A percentile compares a stretch with the other conserved stretches of the same genome.
Evolutionary conservation across 2,888 invertebrate species (phyloP).

Genomic region (Ophion costatus): DNA sequence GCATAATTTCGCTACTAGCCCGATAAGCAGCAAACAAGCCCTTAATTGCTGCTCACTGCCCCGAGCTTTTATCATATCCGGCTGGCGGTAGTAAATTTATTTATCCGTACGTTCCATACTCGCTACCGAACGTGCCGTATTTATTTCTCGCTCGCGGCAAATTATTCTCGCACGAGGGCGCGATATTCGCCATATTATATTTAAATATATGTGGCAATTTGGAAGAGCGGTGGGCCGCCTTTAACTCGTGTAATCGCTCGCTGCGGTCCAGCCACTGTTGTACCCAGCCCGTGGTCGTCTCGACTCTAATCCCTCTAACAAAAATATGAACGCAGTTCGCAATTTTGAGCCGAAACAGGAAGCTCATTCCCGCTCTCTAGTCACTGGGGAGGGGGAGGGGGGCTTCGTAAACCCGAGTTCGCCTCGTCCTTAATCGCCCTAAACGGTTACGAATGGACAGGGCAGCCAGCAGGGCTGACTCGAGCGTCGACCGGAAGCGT

Average conservation of each 20-base stretch:
- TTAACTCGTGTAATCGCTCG: conserved; percentile 71
- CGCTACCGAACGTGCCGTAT: conserved; percentile 51
- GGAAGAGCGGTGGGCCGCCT: conserved; percentile 64
- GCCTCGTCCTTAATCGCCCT: conserved; percentile 73
- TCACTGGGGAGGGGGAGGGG: conserved; percentile 23
- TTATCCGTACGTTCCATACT: conserved; percentile 46
- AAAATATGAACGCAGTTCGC: conserved; percentile 72
- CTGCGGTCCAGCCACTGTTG: conserved; percentile 6
- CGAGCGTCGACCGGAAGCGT: conserved; percentile 30
- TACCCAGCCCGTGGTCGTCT: conserved; percentile 42
- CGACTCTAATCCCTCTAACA: conserved; percentile 75
- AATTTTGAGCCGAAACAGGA: conserved; percentile 64
- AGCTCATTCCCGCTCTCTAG: conserved; percentile 74
- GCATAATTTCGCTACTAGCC: conserved; percentile 24
- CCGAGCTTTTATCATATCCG: conserved; percentile 33
- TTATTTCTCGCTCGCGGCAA: conserved; percentile 62
- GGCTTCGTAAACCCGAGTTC: conserved; percentile 27
- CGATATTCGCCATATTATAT: conserved; percentile 24
- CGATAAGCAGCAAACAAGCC: conserved; percentile 45
- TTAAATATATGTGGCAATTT: not conserved
- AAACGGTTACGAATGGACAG: conserved; percentile 75
- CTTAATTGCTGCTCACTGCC: conserved; percentile 43
- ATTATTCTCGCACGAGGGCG: conserved; percentile 60
- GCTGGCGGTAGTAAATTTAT: conserved; percentile 58
- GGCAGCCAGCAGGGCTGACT: not conserved